Base-by-base conservation (phyloP, 2,113 vertebrate species). In the Crotalus tigris region DNA sequence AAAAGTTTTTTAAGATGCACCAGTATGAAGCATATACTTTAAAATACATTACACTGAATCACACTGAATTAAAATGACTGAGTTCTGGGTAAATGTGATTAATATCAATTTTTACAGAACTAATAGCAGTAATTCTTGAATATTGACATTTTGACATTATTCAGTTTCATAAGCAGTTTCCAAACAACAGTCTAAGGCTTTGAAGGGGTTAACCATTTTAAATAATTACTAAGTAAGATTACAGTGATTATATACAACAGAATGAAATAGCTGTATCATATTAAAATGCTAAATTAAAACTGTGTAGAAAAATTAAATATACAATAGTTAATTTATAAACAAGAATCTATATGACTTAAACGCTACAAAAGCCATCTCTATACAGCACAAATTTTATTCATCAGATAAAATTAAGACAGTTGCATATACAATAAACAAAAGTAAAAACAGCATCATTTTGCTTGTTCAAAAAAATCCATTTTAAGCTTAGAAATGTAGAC, bases 341-440 rank as follows among this genome's bases (percentile, higher is more conserved):
- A 85, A 95, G 2, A 88, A 90, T 46, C 93, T 46, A 93, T 91
- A 85, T 90, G 93, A 90, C 90, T 93, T 93, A 94, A 95, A 87
- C 11, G 90, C 39, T 39, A 89, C 93, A 39, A 93, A 92, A 17
- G 88, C 91, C 92, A 94, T 33, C 88, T 92, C 88, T 69, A 93
- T 51, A 88, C 93, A 53, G 94, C 57, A 2, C 93, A 92, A 81
- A 95, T 93, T 54, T 90, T 85, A 93, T 85, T 5, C 61, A 90
- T 55, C 90, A 85, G 92, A 94, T 59, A 81, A 90, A 92, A 59
- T 89, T 39, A 11, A 88, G 39, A 7, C 75, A 81, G 3, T 81
- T 44, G 33, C 33, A 21, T 33, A 81, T 44, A 81, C 33, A 81
- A 44, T 44, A 21, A 12, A 33, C 75, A 81, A 81, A 81, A 81